phyloP scores from a whole-genome alignment of 1,140 invertebrate species.

The Lamellibrachia luymesi region DNA sequence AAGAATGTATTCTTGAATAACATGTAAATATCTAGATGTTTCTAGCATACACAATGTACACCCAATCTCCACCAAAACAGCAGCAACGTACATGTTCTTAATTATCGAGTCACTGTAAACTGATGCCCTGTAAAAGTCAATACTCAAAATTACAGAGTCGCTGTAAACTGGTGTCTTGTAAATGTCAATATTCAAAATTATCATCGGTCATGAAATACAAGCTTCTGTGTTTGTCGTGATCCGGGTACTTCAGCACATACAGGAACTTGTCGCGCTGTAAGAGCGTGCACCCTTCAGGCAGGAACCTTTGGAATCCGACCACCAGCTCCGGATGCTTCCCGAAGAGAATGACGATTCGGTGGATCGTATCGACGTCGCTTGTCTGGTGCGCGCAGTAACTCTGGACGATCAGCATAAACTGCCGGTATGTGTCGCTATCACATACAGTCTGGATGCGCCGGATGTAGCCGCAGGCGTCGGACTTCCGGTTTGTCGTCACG shows the following conservation, averaged over 20 bases:
- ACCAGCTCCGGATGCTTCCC: conserved; percentile 12
- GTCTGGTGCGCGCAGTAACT: background rate
- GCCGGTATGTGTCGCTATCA: background rate
- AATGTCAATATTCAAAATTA: background rate
- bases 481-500: background rate
- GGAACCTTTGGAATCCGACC: conserved; percentile 8
- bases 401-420: conserved; percentile 4
- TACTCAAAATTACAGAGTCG: background rate
- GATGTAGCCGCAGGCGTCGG: background rate
- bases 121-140: background rate
- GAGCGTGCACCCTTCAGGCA: background rate
- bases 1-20: background rate
- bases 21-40: background rate
- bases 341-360: conserved; percentile 6
- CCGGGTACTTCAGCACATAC: background rate
- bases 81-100: background rate
- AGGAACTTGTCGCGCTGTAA: background rate
- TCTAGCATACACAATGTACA: background rate
- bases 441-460: background rate
- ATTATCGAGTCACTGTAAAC: background rate
- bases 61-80: background rate
- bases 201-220: background rate
- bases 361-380: conserved; percentile 15
- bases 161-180: background rate
- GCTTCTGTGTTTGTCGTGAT: background rate